Base-by-base conservation (phyloP, 2,888 invertebrate genomes). In the Orthosia gracilis region DNA sequence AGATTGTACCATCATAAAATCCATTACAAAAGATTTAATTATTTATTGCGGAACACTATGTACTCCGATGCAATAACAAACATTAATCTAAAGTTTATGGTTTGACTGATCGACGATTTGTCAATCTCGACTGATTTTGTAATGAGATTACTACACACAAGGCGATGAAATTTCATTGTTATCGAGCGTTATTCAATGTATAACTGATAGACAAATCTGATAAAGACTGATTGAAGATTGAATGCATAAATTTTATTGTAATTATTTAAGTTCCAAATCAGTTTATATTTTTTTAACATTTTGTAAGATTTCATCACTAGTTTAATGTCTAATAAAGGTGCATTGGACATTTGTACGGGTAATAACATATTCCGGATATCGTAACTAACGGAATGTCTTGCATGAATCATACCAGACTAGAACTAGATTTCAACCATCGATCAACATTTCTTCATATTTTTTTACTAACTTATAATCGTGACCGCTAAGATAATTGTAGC, bases 51-150 rank as follows among this genome's bases (percentile, higher is more conserved):
- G 15, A 76, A 66, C 47, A 52, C 49, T 47, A 52, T 49, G 18
- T 31, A 52, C 47, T 64, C 13, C 0, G 31, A 52, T 52, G 50
- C 49, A 49, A 47, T 15, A 61, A 13, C 57, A 62, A 54, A 23
- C 15, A 55, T 62, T 65, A 4, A 31, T 49, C 31, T 62, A 18
- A 52, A 50, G 2, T 67, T 54, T 63, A 58, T n/a, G 26, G 9
- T 17, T 23, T 45, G 21, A 18, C 3, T 13, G 58, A 54, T 13
- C 18, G 11, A 26, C 12, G 50, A 64, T 80, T 64, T 67, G 55
- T 76, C 57, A 81, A 79, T 79, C 65, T 45, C 26, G 1, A 54
- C 18, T n/a, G 31, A 63, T 81, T 58, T 75, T 55, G 76, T 69
- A 76, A 79, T 52, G 17, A 15, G 7, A 59, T 50, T 55, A 61